Percentiles rank a stretch among this genome's conserved stretches.
These are phyloP conservation scores for Brachionus sp. DNA, from an alignment of 1,140 invertebrate genomes.

Conservation along the genomic window DNA sequence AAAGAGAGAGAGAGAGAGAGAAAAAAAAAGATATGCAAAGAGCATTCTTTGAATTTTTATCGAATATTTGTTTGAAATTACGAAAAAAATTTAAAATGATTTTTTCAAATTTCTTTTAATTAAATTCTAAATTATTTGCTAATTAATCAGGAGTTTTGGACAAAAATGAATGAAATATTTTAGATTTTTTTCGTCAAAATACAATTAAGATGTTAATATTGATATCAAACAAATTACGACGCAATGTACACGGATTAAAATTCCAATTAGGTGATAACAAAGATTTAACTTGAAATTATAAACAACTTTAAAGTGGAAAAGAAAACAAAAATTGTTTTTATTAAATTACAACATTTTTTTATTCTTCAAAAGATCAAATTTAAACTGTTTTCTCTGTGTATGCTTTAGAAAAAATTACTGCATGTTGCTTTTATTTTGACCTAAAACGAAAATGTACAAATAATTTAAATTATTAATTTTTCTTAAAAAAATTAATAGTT, in stretches of 20 bases:
- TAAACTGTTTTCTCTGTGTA: neutral
- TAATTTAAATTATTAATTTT: neutral
- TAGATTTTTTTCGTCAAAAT: neutral
- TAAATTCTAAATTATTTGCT: slow-evolving; percentile 34
- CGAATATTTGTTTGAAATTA: slow-evolving; percentile 34
- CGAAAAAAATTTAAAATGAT: neutral
- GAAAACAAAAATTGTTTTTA: neutral
- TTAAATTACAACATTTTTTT: slow-evolving; percentile 12
- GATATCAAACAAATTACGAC: neutral
- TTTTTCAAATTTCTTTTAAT: neutral
- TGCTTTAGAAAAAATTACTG: neutral
- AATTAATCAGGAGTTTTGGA: neutral
- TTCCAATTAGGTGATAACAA: slow-evolving; percentile 9
- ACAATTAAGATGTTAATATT: neutral
- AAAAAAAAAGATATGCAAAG: neutral
- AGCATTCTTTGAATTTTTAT: slow-evolving; percentile 39
- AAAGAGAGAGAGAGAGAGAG: neutral
- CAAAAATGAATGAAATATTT: neutral
- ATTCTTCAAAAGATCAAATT: neutral
- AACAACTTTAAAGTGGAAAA: neutral
- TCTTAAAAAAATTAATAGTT: no score
- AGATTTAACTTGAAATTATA: neutral
- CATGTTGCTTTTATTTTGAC: neutral
- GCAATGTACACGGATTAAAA: slow-evolving; percentile 2
- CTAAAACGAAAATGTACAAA: neutral